Evolutionary conservation across 2,797 vertebrate species (phyloP).

Genomic region (Varecia variegata): DNA sequence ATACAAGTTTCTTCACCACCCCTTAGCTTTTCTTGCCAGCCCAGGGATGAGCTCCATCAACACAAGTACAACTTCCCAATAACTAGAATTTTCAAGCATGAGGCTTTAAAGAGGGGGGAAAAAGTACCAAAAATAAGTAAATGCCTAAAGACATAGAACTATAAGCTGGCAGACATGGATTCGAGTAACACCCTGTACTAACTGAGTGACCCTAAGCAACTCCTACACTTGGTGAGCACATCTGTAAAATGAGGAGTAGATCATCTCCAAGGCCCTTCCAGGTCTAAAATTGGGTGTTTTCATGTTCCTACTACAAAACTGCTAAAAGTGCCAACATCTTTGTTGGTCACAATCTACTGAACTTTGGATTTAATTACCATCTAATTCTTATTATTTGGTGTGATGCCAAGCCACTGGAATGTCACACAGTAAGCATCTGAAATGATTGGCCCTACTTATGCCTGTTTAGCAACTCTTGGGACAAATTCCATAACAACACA

Average conservation of each 20-base stretch:
- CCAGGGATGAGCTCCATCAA: neutral
- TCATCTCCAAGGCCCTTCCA: neutral
- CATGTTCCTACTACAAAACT: neutral
- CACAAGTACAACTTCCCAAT: neutral
- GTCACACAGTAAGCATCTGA: neutral
- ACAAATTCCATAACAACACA: conserved; percentile 15
- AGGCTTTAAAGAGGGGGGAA: neutral
- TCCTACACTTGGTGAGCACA: neutral
- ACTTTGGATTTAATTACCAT: neutral
- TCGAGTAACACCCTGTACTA: neutral
- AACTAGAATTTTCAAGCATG: neutral
- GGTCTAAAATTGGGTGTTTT: neutral
- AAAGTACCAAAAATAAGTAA: neutral
- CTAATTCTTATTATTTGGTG: neutral
- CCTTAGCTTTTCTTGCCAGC: neutral
- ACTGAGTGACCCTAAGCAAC: neutral
- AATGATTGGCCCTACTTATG: neutral
- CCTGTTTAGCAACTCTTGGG: neutral
- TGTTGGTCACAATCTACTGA: neutral
- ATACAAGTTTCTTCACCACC: neutral
- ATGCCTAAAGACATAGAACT: neutral
- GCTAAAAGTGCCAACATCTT: neutral
- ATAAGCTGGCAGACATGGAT: neutral
- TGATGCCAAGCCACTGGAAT: neutral
- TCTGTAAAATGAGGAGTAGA: neutral